Evolutionary conservation across 2,888 invertebrate genomes (phyloP).

Genomic region (Halocaridina rubra): DNA sequence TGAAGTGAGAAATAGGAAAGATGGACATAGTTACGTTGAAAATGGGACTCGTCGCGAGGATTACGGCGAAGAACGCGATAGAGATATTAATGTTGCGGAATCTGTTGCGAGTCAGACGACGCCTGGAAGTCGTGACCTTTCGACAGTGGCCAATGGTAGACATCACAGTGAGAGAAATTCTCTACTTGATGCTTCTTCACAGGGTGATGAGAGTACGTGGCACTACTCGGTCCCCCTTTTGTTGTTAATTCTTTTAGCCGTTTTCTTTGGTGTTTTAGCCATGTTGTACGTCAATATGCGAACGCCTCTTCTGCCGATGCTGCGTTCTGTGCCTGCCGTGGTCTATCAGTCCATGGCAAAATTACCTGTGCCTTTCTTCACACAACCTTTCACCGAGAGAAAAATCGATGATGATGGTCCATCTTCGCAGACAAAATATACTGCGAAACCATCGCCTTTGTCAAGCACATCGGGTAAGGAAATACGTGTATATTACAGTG

Average conservation of each 20-base stretch:
- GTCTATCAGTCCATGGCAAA: conserved; percentile 15
- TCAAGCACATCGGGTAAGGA: neutral
- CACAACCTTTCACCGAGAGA: neutral
- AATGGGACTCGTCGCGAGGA: conserved; percentile 20
- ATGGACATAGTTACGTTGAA: neutral
- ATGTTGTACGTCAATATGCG: conserved; percentile 49
- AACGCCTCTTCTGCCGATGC: conserved; percentile 40
- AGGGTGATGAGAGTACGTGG: conserved; percentile 45
- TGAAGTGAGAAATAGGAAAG: neutral
- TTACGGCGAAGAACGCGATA: neutral
- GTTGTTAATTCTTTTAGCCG: conserved; percentile 38
- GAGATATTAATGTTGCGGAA: neutral
- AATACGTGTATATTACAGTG: too few species aligned
- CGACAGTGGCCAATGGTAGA: conserved; percentile 38
- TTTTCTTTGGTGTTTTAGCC: conserved; percentile 47
- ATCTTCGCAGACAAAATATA: too few species aligned
- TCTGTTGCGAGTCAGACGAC: conserved; percentile 16
- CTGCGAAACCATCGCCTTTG: neutral
- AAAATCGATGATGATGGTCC: neutral
- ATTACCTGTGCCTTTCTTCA: conserved; percentile 51
- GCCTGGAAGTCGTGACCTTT: neutral
- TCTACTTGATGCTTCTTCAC: neutral
- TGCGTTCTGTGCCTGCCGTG: conserved; percentile 48
- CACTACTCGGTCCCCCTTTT: conserved; percentile 43
- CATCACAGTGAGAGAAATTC: conserved; percentile 21